These are phyloP conservation scores for Agrenia bidenticulata DNA, from an alignment of 2,888 invertebrate genomes.

Conservation along the genomic window DNA sequence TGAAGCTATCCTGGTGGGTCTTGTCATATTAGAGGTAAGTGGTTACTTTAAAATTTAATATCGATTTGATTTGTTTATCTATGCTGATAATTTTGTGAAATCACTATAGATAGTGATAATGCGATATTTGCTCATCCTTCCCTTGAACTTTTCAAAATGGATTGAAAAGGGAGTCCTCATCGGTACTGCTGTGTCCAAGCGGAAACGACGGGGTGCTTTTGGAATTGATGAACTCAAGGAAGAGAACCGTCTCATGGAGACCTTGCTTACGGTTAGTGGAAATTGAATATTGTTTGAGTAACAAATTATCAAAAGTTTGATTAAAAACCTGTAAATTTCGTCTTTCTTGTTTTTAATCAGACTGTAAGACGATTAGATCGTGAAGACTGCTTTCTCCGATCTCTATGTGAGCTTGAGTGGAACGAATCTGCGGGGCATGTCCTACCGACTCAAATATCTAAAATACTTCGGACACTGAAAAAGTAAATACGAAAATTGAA, in stretches of 20 bases:
- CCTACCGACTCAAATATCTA: too few species aligned
- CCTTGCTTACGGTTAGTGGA: conserved; percentile 16
- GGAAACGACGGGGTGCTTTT: conserved; percentile 13
- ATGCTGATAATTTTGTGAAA: background rate
- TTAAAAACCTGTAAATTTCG: too few species aligned
- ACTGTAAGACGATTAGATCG: conserved; percentile 31
- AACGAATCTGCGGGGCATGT: background rate
- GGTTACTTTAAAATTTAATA: too few species aligned
- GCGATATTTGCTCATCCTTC: conserved; percentile 41
- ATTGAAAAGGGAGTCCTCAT: conserved; percentile 39
- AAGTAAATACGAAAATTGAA: too few species aligned
- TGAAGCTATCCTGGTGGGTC: conserved; percentile 34
- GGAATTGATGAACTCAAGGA: conserved; percentile 1
- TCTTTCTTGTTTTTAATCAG: conserved; percentile 14
- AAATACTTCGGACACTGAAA: too few species aligned
- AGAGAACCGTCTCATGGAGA: conserved; percentile 4
- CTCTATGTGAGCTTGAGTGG: conserved; percentile 36
- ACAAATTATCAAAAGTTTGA: too few species aligned
- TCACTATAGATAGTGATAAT: conserved; percentile 34
- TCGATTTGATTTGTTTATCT: too few species aligned
- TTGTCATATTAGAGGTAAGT: conserved; percentile 28
- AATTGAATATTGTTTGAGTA: too few species aligned
- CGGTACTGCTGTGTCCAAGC: conserved; percentile 28
- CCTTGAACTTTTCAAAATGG: conserved; percentile 36
- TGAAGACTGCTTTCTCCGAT: conserved; percentile 35